phyloP scores from a whole-genome alignment of 2,888 invertebrate species.

The Gastrophysa polygoni region DNA sequence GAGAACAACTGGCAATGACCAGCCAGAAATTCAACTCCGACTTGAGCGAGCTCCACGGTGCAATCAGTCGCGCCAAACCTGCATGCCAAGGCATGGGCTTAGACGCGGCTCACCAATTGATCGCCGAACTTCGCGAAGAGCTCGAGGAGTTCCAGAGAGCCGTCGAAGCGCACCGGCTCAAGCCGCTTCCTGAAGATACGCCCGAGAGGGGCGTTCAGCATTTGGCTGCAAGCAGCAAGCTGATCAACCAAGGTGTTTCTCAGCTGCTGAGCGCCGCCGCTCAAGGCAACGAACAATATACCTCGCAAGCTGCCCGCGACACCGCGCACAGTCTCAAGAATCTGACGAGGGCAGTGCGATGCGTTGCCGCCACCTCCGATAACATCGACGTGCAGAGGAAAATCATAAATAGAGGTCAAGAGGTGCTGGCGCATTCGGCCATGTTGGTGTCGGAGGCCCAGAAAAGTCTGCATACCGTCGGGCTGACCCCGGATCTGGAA shows the following conservation, averaged over 20 bases:
- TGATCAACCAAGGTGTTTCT: slow-evolving; percentile 82
- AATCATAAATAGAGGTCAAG: slow-evolving; percentile 74
- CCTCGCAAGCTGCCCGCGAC: slow-evolving; percentile 80
- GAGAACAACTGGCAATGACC: slow-evolving; percentile 73
- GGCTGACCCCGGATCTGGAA: slow-evolving; percentile 69
- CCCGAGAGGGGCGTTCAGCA: slow-evolving; percentile 65
- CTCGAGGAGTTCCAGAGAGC: slow-evolving; percentile 80
- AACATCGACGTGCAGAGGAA: slow-evolving; percentile 63
- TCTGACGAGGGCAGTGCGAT: slow-evolving; percentile 70
- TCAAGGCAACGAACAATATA: slow-evolving; percentile 80
- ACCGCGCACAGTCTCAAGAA: slow-evolving; percentile 78
- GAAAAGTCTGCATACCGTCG: slow-evolving; percentile 71
- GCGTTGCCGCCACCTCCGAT: slow-evolving; percentile 74
- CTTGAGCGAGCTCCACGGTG: slow-evolving; percentile 54
- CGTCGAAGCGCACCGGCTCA: slow-evolving; percentile 72
- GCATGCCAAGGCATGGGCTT: slow-evolving; percentile 83
- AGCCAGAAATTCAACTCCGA: slow-evolving; percentile 71
- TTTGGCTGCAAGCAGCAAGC: slow-evolving; percentile 70
- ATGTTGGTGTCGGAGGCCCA: slow-evolving; percentile 68
- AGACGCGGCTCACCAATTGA: slow-evolving; percentile 84
- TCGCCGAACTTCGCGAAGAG: slow-evolving; percentile 80
- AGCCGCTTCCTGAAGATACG: slow-evolving; percentile 77
- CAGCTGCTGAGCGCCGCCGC: slow-evolving; percentile 86
- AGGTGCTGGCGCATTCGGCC: slow-evolving; percentile 56
- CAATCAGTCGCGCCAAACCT: slow-evolving; percentile 56